phyloP scores from a whole-genome alignment of 2,797 vertebrate species.

The Pseudopleuronectes americanus region DNA sequence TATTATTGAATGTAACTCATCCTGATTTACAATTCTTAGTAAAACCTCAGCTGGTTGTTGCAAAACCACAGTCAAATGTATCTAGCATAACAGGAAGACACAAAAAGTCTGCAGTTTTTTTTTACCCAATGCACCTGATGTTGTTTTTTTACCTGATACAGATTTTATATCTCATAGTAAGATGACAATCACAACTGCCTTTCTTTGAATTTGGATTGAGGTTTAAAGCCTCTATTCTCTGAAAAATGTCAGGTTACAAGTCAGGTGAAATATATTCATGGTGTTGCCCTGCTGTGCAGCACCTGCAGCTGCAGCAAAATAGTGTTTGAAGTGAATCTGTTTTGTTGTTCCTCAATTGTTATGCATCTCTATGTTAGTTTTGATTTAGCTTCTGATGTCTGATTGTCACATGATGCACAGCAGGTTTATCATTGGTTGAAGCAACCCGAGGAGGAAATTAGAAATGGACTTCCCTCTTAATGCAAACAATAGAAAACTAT shows the following conservation, averaged over 20 bases:
- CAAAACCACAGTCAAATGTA: constrained; percentile 17
- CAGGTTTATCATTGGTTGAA: not conserved
- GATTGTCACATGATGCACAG: not conserved
- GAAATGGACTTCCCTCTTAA: too few species aligned
- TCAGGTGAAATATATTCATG: too few species aligned
- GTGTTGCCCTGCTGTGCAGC: constrained; percentile 3
- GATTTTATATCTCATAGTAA: not conserved
- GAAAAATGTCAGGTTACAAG: not conserved
- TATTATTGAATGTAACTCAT: constrained; percentile 5
- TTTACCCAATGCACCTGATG: too few species aligned
- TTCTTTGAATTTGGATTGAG: not conserved
- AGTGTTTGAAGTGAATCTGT: not conserved
- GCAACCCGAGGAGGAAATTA: not conserved
- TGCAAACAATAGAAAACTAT: not conserved
- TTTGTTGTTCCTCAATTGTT: not conserved
- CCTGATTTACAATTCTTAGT: constrained; percentile 34
- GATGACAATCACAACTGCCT: not conserved
- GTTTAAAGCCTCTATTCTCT: not conserved
- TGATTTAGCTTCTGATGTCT: not conserved
- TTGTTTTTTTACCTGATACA: not conserved
- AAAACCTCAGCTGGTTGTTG: constrained; percentile 68
- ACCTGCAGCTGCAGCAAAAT: constrained; percentile 19
- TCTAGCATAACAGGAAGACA: constrained; percentile 70
- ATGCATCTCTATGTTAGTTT: not conserved
- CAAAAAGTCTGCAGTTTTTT: constrained; percentile 4